phyloP scores from a whole-genome alignment of 2,113 vertebrate species.

The Saccopteryx leptura region DNA sequence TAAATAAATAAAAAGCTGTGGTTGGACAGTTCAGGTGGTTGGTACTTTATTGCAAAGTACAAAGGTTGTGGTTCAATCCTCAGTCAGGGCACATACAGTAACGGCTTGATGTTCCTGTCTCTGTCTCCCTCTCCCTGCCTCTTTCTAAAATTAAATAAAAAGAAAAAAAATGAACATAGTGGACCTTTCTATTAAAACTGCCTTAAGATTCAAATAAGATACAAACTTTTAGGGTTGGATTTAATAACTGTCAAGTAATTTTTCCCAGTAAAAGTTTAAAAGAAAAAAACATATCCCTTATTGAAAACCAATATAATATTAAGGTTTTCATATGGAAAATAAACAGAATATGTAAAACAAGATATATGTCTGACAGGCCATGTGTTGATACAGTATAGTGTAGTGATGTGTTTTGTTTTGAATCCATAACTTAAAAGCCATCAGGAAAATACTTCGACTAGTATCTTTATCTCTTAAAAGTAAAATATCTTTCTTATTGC shows the following conservation, averaged over 20 bases:
- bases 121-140: too few relatives aligned
- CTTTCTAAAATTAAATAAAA: too few relatives aligned
- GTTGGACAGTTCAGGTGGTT: too few relatives aligned
- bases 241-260: neutral
- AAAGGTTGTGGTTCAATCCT: too few relatives aligned
- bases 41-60: too few relatives aligned
- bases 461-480: neutral
- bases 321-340: neutral
- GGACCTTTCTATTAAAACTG: neutral
- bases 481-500: neutral
- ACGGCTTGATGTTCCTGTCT: too few relatives aligned
- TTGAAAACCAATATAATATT: constrained; percentile 5
- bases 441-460: neutral
- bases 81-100: too few relatives aligned
- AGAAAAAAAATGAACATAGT: neutral
- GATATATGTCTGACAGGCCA: neutral
- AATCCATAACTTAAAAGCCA: neutral
- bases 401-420: neutral
- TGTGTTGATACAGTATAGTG: neutral
- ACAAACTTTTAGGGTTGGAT: neutral
- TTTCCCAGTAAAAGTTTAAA: neutral
- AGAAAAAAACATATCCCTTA: neutral
- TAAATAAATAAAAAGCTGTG: too few relatives aligned
- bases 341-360: neutral
- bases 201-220: neutral